Base-by-base conservation (phyloP, 2,888 invertebrate genomes). In the Nomada lathburiana region DNA sequence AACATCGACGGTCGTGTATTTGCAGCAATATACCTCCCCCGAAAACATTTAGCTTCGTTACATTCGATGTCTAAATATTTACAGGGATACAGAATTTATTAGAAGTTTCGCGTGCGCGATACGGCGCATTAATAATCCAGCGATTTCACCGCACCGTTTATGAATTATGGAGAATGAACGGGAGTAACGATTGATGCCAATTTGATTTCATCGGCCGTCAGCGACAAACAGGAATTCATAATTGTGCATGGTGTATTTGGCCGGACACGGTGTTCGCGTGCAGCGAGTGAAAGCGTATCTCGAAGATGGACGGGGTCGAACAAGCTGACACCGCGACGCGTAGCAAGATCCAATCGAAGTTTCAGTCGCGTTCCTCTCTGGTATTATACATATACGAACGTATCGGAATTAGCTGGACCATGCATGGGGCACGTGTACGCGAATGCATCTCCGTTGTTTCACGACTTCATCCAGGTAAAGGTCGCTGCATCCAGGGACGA, bases 381-480 rank as follows among this genome's bases (percentile, higher is more conserved):
- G 47, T 36, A 67, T 77, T 68, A 77, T 57, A 47, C 20, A n/a
- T 53, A 50, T 36, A 23, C n/a, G 64, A 47, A 60, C 70, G 64
- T 55, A 79, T 47, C 53, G 16, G 42, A 44, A 80, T 80, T 67
- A 71, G 80, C 80, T 10, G 64, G 18, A 26, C 36, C 55, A 42
- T 29, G 20, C 50, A 53, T 47, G 16, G 16, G 23, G 36, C 13
- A 26, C 7, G n/a, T 44, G 23, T 11, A 3, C 3, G 29, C 29
- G 50, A 57, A 23, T 26, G 67, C 50, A n/a, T 16, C n/a, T n/a
- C 29, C n/a, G 55, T 42, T 59, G 59, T 47, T 70, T n/a, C 60
- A 18, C 67, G 74, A 73, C 72, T 79, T 72, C 76, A 59, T 84
- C 57, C 64, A 60, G 67, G 79, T 79, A 83, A 59, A 57, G 62